phyloP scores from a whole-genome alignment of 35 echinoderm and acorn worm genomes.

The Holothuria glaberrima region DNA sequence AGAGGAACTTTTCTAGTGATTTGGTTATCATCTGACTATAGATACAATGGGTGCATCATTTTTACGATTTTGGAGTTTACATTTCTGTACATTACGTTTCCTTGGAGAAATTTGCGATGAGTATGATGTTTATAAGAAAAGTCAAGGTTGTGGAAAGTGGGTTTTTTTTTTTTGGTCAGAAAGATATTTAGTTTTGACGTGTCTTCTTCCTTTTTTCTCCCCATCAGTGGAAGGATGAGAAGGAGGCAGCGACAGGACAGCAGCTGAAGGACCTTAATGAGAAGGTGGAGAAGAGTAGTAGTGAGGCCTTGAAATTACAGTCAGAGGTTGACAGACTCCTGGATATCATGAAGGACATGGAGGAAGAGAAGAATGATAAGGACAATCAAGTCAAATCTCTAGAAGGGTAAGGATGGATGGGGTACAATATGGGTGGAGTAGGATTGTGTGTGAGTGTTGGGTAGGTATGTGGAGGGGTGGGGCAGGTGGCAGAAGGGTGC shows the following conservation, averaged over 20 bases:
- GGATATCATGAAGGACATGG: constrained; percentile 96
- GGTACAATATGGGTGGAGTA: no score
- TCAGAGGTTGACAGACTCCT: constrained; percentile 94
- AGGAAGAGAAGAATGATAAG: constrained; percentile 96
- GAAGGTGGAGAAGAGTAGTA: constrained; percentile 59
- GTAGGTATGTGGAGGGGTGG: no score
- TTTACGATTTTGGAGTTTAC: no score
- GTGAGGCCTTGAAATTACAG: constrained; percentile 87
- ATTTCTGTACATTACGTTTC: no score
- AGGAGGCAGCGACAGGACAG: constrained; percentile 53
- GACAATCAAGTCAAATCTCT: constrained; percentile 79
- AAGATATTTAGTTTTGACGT: no score
- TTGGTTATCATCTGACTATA: background rate
- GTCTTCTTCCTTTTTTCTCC: background rate
- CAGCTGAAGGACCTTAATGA: constrained; percentile 69
- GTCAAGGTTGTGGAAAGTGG: background rate
- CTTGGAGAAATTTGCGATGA: background rate
- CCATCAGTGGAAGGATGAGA: constrained; percentile 89
- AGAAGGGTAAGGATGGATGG: constrained; percentile 71
- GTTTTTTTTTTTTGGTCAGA: background rate
- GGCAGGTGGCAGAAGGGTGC: no score
- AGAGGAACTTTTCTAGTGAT: background rate
- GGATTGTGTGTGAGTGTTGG: no score
- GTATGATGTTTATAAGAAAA: background rate
- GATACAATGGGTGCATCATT: background rate